Base-by-base conservation (phyloP, 2,888 invertebrate species). In the Aplocera efformata region DNA sequence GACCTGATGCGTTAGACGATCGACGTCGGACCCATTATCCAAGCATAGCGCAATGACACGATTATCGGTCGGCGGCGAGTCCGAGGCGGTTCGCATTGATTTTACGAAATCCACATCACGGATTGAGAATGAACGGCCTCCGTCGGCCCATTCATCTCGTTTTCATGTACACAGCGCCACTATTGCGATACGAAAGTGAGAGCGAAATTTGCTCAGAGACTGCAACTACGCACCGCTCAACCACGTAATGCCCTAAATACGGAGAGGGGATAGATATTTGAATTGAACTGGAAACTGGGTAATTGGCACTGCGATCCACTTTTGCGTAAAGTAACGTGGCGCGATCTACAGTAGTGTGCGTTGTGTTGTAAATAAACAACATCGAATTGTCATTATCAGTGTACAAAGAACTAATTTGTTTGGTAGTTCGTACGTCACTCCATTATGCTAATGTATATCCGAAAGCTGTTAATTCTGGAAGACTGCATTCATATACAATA, bases 101-200 rank as follows among this genome's bases (percentile, higher is more conserved):
- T 85, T 83, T 80, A 78, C 79, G 76, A 84, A 84, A 81, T 82
- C 77, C 79, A 78, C 80, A 83, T 77, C 76, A 79, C 80, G 69
- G 73, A 69, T 72, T 78, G 71, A 69, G 78, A 83, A 81, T 72
- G 77, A 81, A 82, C 82, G 77, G 77, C 72, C 80, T 79, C 79
- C 72, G 79, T 70, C 78, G 76, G 63, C 72, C 80, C 85, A 86
- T 86, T 88, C 86, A 86, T 85, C 85, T 86, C 84, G 82, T 84
- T 86, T 84, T 81, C 82, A 81, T 84, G 81, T 83, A 81, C 78
- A 77, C 72, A 74, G 69, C 71, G 60, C 64, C 65, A 76, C 78
- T 82, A 74, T 81, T 81, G 79, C 82, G 73, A 79, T 80, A 72
- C 79, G 86, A 88, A 86, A 85, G 86, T 79, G 86, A 86, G 82